Evolutionary conservation across 2,113 vertebrate genomes (phyloP).

Genomic region (Barbus barbus): DNA sequence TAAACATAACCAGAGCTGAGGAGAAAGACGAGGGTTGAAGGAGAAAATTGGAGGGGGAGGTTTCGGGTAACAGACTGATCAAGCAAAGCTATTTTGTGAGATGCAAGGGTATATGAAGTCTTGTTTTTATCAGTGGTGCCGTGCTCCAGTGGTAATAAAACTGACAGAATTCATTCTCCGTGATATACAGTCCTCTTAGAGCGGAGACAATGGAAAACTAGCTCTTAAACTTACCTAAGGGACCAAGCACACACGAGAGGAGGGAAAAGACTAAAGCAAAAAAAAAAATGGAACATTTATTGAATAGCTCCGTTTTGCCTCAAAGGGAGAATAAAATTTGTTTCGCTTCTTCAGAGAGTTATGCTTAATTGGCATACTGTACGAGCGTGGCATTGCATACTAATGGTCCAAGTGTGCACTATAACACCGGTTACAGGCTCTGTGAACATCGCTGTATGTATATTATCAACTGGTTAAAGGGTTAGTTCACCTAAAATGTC

Average conservation of each 20-base stretch:
- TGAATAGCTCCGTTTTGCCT: slow-evolving; percentile 70
- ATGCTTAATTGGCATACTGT: slow-evolving; percentile 49
- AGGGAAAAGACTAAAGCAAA: slow-evolving; percentile 34
- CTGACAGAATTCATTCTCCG: slow-evolving; percentile 81
- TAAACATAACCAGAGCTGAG: slow-evolving; percentile 59
- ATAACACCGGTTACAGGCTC: slow-evolving; percentile 14
- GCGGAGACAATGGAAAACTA: slow-evolving; percentile 80
- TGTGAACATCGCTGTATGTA: neutral
- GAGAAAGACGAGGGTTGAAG: slow-evolving; percentile 56
- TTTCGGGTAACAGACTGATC: slow-evolving; percentile 76
- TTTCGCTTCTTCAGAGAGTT: slow-evolving; percentile 38
- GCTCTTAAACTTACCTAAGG: slow-evolving; percentile 82
- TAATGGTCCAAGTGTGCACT: slow-evolving; percentile 20
- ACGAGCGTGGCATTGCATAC: neutral
- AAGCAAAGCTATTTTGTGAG: slow-evolving; percentile 78
- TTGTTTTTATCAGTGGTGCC: slow-evolving; percentile 78
- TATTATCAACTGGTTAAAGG: neutral
- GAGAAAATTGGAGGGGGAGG: slow-evolving; percentile 39
- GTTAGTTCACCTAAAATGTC: neutral
- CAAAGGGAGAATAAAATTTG: slow-evolving; percentile 62
- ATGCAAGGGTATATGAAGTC: slow-evolving; percentile 77
- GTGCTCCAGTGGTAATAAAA: slow-evolving; percentile 80
- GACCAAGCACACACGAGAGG: slow-evolving; percentile 65
- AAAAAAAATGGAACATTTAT: slow-evolving; percentile 75
- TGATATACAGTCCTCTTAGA: slow-evolving; percentile 84